Percentiles rank a stretch among this genome's conserved stretches.
These are phyloP conservation scores for Drosophila colorata DNA, from an alignment of 2,888 invertebrate genomes.

Conservation along the genomic window DNA sequence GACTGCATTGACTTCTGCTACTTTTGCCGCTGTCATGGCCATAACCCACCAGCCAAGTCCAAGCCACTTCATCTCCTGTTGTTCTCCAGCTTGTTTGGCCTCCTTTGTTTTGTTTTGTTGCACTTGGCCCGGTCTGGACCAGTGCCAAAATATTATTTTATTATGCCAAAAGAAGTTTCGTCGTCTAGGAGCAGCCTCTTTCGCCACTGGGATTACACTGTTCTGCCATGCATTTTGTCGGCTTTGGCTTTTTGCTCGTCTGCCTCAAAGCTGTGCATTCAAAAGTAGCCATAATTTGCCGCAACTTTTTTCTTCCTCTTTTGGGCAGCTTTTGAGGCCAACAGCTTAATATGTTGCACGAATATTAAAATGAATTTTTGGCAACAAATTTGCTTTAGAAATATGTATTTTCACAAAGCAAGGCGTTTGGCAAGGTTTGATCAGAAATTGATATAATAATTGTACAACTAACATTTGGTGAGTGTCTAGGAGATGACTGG, in stretches of 20 bases:
- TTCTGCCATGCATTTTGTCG: slow-evolving; percentile 29
- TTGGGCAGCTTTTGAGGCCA: slow-evolving; percentile 22
- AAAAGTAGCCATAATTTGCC: slow-evolving; percentile 64
- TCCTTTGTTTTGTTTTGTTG: slow-evolving; percentile 34
- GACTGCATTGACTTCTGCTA: slow-evolving; percentile 62
- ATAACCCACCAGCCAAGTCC: slow-evolving; percentile 50
- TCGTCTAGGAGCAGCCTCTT: slow-evolving; percentile 42
- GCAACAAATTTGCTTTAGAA: slow-evolving; percentile 19
- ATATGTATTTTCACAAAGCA: slow-evolving; percentile 11
- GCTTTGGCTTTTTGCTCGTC: slow-evolving; percentile 25
- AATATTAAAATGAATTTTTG: slow-evolving; percentile 29
- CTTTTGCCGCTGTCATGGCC: slow-evolving; percentile 61
- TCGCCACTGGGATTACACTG: slow-evolving; percentile 56
- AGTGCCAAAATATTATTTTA: slow-evolving; percentile 71
- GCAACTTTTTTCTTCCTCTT: slow-evolving; percentile 20
- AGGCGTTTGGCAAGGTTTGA: background rate
- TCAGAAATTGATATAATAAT: slow-evolving; percentile 4
- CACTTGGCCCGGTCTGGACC: slow-evolving; percentile 45
- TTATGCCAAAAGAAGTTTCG: slow-evolving; percentile 69
- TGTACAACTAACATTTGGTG: too few species aligned
- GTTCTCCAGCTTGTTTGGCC: slow-evolving; percentile 38
- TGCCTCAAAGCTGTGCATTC: slow-evolving; percentile 39
- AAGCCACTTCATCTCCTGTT: slow-evolving; percentile 58
- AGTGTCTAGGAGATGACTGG: too few species aligned
- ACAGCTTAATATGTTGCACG: slow-evolving; percentile 40